A percentile compares a stretch with the other conserved stretches of the same genome.
These are phyloP conservation scores for Lates calcarifer DNA, from an alignment of 2,113 vertebrate genomes.

Conservation along the genomic window DNA sequence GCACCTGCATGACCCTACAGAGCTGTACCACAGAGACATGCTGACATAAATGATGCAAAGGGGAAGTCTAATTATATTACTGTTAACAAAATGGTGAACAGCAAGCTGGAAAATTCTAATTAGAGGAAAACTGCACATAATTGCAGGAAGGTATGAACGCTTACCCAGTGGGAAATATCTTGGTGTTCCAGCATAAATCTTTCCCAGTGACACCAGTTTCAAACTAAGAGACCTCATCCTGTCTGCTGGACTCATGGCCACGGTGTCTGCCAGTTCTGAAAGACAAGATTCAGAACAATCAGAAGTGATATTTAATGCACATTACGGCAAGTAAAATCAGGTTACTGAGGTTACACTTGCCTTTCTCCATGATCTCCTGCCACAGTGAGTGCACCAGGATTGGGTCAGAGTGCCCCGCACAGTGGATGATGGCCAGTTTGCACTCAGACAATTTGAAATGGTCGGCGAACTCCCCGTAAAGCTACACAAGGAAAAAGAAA, in stretches of 20 bases:
- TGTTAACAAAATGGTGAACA: slow-evolving; percentile 44
- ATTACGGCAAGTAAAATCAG: background rate
- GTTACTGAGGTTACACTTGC: slow-evolving; percentile 68
- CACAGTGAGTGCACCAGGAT: slow-evolving; percentile 96
- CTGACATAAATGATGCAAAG: slow-evolving; percentile 54
- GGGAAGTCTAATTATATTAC: slow-evolving; percentile 55
- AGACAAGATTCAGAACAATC: slow-evolving; percentile 35
- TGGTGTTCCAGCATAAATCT: slow-evolving; percentile 94
- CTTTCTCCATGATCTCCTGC: slow-evolving; percentile 98
- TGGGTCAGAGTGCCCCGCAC: slow-evolving; percentile 94
- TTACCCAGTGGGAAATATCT: slow-evolving; percentile 96
- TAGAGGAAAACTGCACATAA: slow-evolving; percentile 42
- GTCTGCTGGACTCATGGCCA: slow-evolving; percentile 89
- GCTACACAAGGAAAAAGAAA: slow-evolving; percentile 76
- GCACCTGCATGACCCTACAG: slow-evolving; percentile 40
- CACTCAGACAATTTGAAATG: slow-evolving; percentile 96
- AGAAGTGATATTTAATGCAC: background rate
- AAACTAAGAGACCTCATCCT: slow-evolving; percentile 94
- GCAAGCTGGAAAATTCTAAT: slow-evolving; percentile 35
- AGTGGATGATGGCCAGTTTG: slow-evolving; percentile 98
- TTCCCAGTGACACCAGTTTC: slow-evolving; percentile 95
- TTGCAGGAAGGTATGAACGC: slow-evolving; percentile 19
- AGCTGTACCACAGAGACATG: slow-evolving; percentile 40
- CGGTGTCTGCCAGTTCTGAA: slow-evolving; percentile 90
- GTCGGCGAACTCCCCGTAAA: slow-evolving; percentile 97